These are phyloP conservation scores for Ochropleura leucogaster DNA, from an alignment of 2,888 invertebrate genomes.

Conservation along the genomic window DNA sequence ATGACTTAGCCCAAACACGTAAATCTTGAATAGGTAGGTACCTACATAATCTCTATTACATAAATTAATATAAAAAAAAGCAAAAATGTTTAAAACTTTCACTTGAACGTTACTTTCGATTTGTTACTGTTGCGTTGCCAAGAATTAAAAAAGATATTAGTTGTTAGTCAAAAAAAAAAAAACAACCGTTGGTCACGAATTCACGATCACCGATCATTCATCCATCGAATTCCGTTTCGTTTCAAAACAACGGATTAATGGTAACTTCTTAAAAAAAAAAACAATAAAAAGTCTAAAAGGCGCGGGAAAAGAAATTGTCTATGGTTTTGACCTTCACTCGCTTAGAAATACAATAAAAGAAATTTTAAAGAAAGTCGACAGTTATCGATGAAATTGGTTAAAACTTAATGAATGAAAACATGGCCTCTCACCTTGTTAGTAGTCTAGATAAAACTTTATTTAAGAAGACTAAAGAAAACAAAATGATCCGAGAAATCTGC, in stretches of 20 bases:
- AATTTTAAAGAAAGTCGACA: slow-evolving; percentile 32
- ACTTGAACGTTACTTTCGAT: slow-evolving; percentile 63
- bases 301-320: background rate
- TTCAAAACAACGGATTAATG: slow-evolving; percentile 38
- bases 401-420: background rate
- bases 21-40: slow-evolving; percentile 13
- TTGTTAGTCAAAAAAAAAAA: slow-evolving; percentile 35
- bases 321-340: slow-evolving; percentile 35
- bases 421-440: background rate
- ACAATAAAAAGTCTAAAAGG: background rate
- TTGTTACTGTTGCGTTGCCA: slow-evolving; percentile 47
- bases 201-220: slow-evolving; percentile 44
- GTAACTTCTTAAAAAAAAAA: slow-evolving; percentile 21
- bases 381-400: background rate
- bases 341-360: slow-evolving; percentile 16
- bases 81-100: slow-evolving; percentile 52
- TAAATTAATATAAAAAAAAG: slow-evolving; percentile 24
- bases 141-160: slow-evolving; percentile 56
- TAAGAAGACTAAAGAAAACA: slow-evolving; percentile 4
- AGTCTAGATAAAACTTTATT: background rate
- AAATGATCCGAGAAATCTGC: background rate
- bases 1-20: background rate
- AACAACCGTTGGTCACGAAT: slow-evolving; percentile 50
- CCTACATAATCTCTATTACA: background rate
- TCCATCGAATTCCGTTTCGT: slow-evolving; percentile 29